Conservation (phyloP, 2,888 invertebrate species). For the Melanostoma scalare region DNA sequence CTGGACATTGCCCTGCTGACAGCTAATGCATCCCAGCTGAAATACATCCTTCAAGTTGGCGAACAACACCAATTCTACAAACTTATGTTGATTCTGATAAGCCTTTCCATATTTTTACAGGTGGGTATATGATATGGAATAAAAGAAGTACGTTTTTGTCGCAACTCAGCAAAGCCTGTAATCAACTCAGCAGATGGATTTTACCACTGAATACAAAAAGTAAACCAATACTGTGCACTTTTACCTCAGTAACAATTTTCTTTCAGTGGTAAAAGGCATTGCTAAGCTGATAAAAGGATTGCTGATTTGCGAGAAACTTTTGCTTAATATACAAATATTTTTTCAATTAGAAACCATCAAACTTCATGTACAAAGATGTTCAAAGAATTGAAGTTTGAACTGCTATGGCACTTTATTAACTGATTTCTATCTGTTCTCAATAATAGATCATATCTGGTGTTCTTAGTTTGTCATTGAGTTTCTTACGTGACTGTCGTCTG, state of each 20-base stretch:
- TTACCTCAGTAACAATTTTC: too few species aligned
- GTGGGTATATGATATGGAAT: constrained; percentile 82
- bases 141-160: background rate
- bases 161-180: too few species aligned
- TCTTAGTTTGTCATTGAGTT: constrained; percentile 88
- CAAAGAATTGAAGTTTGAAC: too few species aligned
- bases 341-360: too few species aligned
- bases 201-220: too few species aligned
- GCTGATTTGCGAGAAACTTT: too few species aligned
- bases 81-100: constrained; percentile 90
- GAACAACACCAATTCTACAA: constrained; percentile 93
- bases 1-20: constrained; percentile 93
- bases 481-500: constrained; percentile 90
- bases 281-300: too few species aligned
- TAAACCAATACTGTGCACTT: too few species aligned
- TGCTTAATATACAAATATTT: too few species aligned
- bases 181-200: too few species aligned
- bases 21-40: constrained; percentile 93
- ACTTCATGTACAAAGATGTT: too few species aligned
- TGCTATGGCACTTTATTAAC: background rate
- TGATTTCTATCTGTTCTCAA: constrained; percentile 72
- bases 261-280: too few species aligned
- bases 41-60: constrained; percentile 92
- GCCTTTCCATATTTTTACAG: constrained; percentile 92
- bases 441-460: constrained; percentile 88